These are phyloP conservation scores for Eunapius fragilis DNA, from an alignment of 37 sponge, comb jelly and placozoan genomes.

Conservation along the genomic window DNA sequence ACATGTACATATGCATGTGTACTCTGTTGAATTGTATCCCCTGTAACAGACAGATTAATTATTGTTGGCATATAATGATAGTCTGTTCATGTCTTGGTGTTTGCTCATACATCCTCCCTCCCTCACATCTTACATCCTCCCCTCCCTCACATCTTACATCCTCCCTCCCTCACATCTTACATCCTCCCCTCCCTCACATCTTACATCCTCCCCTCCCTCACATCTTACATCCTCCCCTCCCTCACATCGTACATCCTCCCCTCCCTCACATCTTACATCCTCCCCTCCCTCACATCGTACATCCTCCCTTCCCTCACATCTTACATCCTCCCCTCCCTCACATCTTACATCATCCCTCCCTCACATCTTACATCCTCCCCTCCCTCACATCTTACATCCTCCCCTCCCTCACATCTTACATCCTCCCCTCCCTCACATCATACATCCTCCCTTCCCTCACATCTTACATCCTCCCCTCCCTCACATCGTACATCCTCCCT, in stretches of 20 bases:
- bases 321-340: background rate
- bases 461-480: background rate
- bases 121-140: background rate
- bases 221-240: background rate
- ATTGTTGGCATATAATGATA: too few species aligned
- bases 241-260: background rate
- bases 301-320: background rate
- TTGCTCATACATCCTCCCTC: background rate
- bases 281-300: background rate
- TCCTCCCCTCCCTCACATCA: background rate
- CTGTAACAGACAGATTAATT: too few species aligned
- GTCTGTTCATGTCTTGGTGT: too few species aligned
- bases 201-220: background rate
- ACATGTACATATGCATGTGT: too few species aligned
- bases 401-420: background rate
- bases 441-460: too few species aligned
- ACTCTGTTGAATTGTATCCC: too few species aligned
- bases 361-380: constrained; percentile 3
- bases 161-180: background rate
- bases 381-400: constrained; percentile 9
- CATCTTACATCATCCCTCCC: background rate
- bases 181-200: background rate
- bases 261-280: background rate
- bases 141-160: background rate
- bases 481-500: too few species aligned